Conservation (phyloP, 2,888 invertebrate genomes). For the Cyclophora albipunctata region DNA sequence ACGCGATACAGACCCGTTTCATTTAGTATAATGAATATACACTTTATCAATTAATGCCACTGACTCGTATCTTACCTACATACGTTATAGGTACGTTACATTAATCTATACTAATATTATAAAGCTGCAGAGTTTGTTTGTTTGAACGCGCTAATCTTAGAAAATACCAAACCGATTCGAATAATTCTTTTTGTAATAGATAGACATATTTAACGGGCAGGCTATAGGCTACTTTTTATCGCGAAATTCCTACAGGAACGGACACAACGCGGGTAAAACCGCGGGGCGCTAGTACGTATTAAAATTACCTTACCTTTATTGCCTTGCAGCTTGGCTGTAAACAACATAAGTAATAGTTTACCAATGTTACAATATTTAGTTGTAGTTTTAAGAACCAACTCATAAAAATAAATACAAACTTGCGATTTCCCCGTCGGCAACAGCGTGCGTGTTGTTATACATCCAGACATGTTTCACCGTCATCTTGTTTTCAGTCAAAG, state of each 20-base stretch:
- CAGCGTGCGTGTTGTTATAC: constrained; percentile 90
- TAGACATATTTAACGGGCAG: too few species aligned
- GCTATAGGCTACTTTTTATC: background rate
- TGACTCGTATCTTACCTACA: background rate
- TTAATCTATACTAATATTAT: too few species aligned
- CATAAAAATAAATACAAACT: constrained; percentile 11
- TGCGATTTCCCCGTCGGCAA: constrained; percentile 78
- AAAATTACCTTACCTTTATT: constrained; percentile 33
- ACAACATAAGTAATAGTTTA: constrained; percentile 4
- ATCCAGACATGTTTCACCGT: constrained; percentile 98
- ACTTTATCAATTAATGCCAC: background rate
- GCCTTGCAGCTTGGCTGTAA: constrained; percentile 38
- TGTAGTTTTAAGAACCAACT: background rate
- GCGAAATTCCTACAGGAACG: background rate
- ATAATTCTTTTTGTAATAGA: background rate
- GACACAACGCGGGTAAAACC: too few species aligned
- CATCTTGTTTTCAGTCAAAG: constrained; percentile 98
- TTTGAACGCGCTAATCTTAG: too few species aligned
- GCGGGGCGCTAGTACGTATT: background rate
- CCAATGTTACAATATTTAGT: too few species aligned
- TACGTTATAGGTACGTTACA: too few species aligned
- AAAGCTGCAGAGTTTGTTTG: too few species aligned
- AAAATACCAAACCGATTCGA: background rate
- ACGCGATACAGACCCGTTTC: too few species aligned
- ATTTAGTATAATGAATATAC: too few species aligned